Evolutionary conservation across 1,140 invertebrate genomes (phyloP), one percentile per base, ranked within the genome.

Genomic region (Drosophila nasuta): DNA sequence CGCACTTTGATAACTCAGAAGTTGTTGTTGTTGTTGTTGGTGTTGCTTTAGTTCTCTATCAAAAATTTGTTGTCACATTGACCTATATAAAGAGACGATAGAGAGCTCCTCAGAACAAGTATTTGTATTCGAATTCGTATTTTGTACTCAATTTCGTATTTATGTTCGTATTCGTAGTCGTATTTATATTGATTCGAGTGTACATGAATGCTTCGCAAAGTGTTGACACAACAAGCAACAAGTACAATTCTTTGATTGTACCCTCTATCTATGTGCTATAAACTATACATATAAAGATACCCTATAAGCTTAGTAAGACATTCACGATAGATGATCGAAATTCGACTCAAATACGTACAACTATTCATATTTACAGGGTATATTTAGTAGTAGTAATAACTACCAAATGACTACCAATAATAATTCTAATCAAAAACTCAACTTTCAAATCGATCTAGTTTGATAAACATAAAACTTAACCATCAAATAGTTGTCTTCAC

Each of bases 61-160:
- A 77, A 73, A 57, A 41, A 49, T 60, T 30, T 41, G 62, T 58
- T 49, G 71, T 77, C 65, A 74, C 75, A 77, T 75, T 77, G 75
- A 77, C 75, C 75, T 65, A 77, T 74, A 69, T 77, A 69, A 20
- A 30, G 8, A 38, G 49, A 15, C 13, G 17, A 57, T 57, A 57
- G 15, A 41, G 13, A 13, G 17, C 1, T 41, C 3, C 10, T 52
- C 10, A 30, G 49, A 52, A 52, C 49, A 20, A 52, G 49, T 52
- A 54, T 54, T 54, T 54, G 51, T 43, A 43, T 43, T 43, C 41
- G 41, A 43, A 43, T 54, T 35, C 30, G 51, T 13, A 13, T 43
- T 43, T 13, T 1, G n/a, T 13, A 13, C n/a, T 43, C 41, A 4
- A 10, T 10, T n/a, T 43, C 13, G 43, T 45, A 45, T 45, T 45